These are phyloP conservation scores for Pituophis catenifer DNA, from an alignment of 2,113 vertebrate species.

Conservation along the genomic window DNA sequence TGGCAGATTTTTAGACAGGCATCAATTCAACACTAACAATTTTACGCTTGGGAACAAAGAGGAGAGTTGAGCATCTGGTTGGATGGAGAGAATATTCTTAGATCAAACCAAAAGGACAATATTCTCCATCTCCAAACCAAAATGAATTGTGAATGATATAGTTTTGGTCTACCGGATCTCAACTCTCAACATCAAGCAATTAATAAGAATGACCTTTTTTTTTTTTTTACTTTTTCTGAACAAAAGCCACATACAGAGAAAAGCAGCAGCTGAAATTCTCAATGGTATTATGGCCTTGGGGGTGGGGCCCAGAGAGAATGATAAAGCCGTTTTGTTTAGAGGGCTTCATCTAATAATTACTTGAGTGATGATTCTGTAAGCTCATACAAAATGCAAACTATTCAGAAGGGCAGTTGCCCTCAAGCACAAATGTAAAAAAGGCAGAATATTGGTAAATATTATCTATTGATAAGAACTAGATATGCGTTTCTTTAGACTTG, in stretches of 20 bases:
- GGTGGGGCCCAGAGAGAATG: neutral
- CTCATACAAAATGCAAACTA: conserved; percentile 6
- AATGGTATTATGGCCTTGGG: neutral
- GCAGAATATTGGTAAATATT: conserved; percentile 31
- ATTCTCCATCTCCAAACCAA: neutral
- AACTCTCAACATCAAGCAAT: neutral
- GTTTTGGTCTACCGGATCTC: neutral
- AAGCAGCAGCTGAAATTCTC: neutral
- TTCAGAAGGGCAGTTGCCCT: neutral
- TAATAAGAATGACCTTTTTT: neutral
- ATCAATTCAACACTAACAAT: neutral
- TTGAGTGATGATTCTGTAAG: neutral
- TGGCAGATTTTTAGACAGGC: neutral
- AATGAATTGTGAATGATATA: neutral
- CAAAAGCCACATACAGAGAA: neutral
- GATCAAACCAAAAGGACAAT: neutral
- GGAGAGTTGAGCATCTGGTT: neutral
- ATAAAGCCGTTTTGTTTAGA: neutral
- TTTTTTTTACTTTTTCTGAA: neutral
- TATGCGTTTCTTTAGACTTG: conserved; percentile 39
- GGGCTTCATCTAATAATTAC: neutral
- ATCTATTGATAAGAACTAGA: conserved; percentile 30
- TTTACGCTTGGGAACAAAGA: neutral
- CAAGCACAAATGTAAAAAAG: neutral
- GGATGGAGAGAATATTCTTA: too few relatives aligned